These are phyloP conservation scores for Panopea generosa DNA, from an alignment of 2,888 invertebrate species.

Conservation along the genomic window DNA sequence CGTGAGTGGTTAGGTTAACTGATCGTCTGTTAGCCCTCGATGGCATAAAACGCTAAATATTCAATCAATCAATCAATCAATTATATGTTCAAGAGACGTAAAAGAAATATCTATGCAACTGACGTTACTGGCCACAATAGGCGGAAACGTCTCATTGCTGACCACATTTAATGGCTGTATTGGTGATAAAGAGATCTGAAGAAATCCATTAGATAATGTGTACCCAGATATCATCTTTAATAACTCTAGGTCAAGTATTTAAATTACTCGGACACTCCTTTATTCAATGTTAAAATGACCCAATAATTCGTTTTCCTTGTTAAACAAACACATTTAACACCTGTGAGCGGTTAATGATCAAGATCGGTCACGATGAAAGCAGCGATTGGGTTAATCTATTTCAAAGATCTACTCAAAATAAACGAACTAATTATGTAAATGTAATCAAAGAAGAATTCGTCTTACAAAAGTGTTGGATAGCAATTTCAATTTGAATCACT, in stretches of 20 bases:
- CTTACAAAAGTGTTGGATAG: no score
- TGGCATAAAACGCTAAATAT: no score
- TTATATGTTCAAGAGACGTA: no score
- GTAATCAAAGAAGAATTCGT: no score
- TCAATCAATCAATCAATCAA: no score
- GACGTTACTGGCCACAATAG: not conserved
- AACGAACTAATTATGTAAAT: slow-evolving; percentile 23
- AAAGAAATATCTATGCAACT: no score
- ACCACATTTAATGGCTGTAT: not conserved
- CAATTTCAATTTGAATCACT: no score
- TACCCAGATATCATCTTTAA: slow-evolving; percentile 39
- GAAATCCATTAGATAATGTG: slow-evolving; percentile 25
- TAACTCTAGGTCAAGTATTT: slow-evolving; percentile 24
- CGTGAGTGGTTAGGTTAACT: no score
- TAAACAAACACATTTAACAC: slow-evolving; percentile 48
- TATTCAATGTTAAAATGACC: slow-evolving; percentile 49
- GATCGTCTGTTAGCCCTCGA: no score
- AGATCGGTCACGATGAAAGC: slow-evolving; percentile 54
- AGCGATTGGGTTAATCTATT: slow-evolving; percentile 27
- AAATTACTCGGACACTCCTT: slow-evolving; percentile 38
- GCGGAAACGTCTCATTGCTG: not conserved
- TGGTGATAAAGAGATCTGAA: not conserved
- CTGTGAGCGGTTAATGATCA: slow-evolving; percentile 57
- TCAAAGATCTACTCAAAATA: slow-evolving; percentile 26
- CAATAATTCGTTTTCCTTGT: slow-evolving; percentile 54